Base-by-base conservation (phyloP, 2,797 vertebrate genomes). In the Nasua narica region DNA sequence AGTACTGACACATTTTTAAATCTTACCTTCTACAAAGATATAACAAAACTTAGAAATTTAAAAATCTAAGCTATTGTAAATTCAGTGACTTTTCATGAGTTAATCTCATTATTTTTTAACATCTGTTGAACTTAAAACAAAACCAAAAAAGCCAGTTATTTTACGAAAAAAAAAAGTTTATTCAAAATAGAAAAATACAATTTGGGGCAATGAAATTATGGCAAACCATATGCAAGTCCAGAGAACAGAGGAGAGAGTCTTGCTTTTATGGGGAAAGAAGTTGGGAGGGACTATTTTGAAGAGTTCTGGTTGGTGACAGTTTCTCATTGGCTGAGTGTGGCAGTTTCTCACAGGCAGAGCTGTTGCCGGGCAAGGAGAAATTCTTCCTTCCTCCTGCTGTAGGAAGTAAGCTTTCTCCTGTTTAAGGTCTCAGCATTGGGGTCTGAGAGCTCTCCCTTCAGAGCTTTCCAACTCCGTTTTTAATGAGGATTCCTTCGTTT, bases 31-130 rank as follows among this genome's bases (percentile, higher is more conserved):
- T 58, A 87, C 54, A 91, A 85, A 94, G 65, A 94, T 91, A 94
- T 78, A 90, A 91, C 16, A 88, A 95, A 93, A 92, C 21, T 95
- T 74, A 60, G 19, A 87, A 96, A 92, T 78, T 91, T 52, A 7
- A 90, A 93, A 91, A 77, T 16, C 32, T 60, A 70, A 79, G 35
- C 62, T 91, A 21, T 84, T 85, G 1, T 85, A 77, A 87, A 90
- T 90, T 70, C 70, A 82, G 65, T 81, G 12, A 62, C 37, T 92
- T 88, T 91, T 40, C 16, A 32, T 91, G 84, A 96, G 92, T 96
- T 9, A 62, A 16, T 90, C 65, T 87, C 74, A 81, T 95, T 92
- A 54, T 88, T 86, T 62, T 86, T 85, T 91, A 79, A 94, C 79
- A 82, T 60, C 32, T 37, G 13, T 27, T 27, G 48, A 78, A 32